Evolutionary conservation across 2,888 invertebrate species (phyloP).

Genomic region (Tridacna gigas): DNA sequence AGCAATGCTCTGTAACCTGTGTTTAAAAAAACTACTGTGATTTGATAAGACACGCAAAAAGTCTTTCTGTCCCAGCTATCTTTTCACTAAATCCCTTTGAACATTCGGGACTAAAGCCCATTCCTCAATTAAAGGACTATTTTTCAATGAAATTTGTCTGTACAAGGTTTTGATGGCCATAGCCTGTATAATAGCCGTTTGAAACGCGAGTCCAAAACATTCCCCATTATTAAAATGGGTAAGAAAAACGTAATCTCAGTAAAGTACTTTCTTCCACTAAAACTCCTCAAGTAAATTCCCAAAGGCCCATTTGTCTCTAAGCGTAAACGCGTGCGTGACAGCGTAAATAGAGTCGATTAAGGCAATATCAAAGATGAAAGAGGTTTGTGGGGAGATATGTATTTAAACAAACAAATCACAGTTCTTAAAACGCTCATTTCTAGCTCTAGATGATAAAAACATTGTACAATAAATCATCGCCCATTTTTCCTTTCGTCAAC

Average conservation of each 20-base stretch:
- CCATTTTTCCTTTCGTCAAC: slow-evolving; percentile 59
- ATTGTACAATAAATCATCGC: slow-evolving; percentile 59
- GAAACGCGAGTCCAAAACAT: slow-evolving; percentile 49
- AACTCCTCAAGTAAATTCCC: slow-evolving; percentile 52
- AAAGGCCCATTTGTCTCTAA: slow-evolving; percentile 57
- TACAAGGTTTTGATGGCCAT: slow-evolving; percentile 57
- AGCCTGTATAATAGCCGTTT: slow-evolving; percentile 52
- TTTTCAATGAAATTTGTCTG: slow-evolving; percentile 63
- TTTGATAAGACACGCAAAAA: slow-evolving; percentile 57
- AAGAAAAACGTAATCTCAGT: slow-evolving; percentile 59
- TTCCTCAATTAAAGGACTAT: slow-evolving; percentile 64
- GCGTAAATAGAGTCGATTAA: slow-evolving; percentile 64
- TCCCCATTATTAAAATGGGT: slow-evolving; percentile 61
- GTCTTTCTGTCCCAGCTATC: slow-evolving; percentile 39
- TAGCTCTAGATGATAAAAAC: slow-evolving; percentile 65
- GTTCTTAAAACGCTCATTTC: slow-evolving; percentile 65
- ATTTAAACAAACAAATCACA: slow-evolving; percentile 68
- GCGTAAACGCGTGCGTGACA: slow-evolving; percentile 49
- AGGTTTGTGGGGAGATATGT: slow-evolving; percentile 59
- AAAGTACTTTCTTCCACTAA: slow-evolving; percentile 43
- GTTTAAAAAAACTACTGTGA: slow-evolving; percentile 12
- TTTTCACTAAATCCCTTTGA: slow-evolving; percentile 54
- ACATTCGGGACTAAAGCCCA: slow-evolving; percentile 35
- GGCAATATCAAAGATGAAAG: slow-evolving; percentile 66
- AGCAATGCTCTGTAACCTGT: slow-evolving; percentile 23